Evolutionary conservation across 2,113 vertebrate genomes (phyloP), one percentile per base, ranked within the genome.

Genomic region (Donacobius atricapilla): DNA sequence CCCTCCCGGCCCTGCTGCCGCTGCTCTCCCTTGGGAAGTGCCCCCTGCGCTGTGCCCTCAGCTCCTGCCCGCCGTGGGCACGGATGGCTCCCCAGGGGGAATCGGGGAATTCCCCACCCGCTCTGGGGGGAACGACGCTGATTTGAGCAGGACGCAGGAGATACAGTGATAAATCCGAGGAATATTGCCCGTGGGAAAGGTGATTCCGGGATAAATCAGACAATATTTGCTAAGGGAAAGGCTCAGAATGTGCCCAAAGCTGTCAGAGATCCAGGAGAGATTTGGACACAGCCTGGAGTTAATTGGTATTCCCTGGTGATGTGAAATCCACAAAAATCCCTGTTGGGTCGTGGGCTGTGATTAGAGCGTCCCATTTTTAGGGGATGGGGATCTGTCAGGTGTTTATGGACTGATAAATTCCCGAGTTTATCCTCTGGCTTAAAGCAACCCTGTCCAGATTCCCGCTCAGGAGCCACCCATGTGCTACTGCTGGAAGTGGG

Each of bases 101-200:
- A 24, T 18, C 37, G 2, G 0, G 19, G 66, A 15, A 61, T 44
- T 51, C 20, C 45, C 45, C 2, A 7, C 8, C 66, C 1, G 44
- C 54, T 7, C 65, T 24, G 11, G 1, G 9, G 79, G 53, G n/a
- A n/a, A 2, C 9, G 3, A 1, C 13, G 0, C 18, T 6, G 24
- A 12, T 50, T 19, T 5, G 13, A 24, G 65, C 54, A 15, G 37
- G 37, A 2, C 1, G 12, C 1, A 5, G 53, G 53, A 40, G 30
- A 42, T 7, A 5, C 1, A 5, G 2, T 3, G 37, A 10, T 20
- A 35, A 25, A 44, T 3, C 5, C 20, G 13, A 42, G 56, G 21
- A 79, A 47, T 39, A 33, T 2, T 35, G 84, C 33, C 66, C 28
- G 30, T 48, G 50, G 60, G 28, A 53, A 54, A 63, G 25, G 57